These are phyloP conservation scores for Regulus satrapa DNA, from an alignment of 2,113 vertebrate species.

Conservation along the genomic window DNA sequence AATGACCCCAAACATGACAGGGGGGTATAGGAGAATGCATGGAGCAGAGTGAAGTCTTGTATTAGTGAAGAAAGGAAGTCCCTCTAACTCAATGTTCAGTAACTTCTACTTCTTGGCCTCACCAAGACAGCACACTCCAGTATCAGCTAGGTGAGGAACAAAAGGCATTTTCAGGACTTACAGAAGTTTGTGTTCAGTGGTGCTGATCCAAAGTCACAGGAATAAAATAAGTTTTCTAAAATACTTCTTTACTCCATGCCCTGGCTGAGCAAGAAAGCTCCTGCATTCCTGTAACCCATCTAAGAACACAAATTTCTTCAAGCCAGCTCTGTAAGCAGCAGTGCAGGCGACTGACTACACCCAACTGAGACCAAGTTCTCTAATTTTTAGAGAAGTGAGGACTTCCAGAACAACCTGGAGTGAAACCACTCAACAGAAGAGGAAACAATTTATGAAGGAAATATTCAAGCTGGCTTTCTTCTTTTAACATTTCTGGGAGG, in stretches of 20 bases:
- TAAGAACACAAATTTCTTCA: background rate
- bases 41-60: background rate
- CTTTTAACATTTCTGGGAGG: background rate
- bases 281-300: background rate
- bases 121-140: background rate
- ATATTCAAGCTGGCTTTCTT: background rate
- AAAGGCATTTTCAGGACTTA: background rate
- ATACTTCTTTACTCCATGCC: background rate
- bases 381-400: background rate
- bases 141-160: background rate
- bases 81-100: background rate
- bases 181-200: background rate
- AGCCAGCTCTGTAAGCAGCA: background rate
- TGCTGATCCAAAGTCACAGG: background rate
- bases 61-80: background rate
- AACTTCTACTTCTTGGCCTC: background rate
- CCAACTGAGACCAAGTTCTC: background rate
- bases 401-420: background rate
- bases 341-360: accelerated
- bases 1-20: background rate
- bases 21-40: background rate
- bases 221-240: background rate
- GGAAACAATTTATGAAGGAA: background rate
- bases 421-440: background rate
- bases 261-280: background rate